Conservation (phyloP, 2,113 vertebrate species). For the Nymphicus hollandicus region DNA sequence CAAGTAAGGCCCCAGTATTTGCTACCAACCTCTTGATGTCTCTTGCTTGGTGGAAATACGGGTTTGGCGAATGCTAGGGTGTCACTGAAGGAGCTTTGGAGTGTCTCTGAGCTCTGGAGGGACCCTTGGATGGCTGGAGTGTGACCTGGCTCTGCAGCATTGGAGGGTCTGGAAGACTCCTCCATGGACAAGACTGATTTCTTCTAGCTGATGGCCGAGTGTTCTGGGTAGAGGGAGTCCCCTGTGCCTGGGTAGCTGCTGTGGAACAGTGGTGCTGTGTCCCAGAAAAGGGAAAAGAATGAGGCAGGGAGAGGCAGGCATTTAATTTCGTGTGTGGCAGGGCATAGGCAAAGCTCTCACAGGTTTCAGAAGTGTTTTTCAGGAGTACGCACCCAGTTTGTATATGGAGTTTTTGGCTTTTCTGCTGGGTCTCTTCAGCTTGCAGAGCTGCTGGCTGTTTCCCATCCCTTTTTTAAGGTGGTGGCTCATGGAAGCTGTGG, state of each 20-base stretch:
- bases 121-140: accelerated
- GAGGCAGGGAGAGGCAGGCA: background rate
- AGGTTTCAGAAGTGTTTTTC: background rate
- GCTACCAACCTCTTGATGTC: background rate
- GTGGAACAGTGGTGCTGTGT: background rate
- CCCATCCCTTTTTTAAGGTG: background rate
- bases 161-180: accelerated
- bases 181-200: background rate
- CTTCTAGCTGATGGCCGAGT: accelerated
- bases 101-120: accelerated
- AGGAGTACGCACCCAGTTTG: background rate
- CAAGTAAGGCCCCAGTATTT: background rate
- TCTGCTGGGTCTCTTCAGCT: background rate
- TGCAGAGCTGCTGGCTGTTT: background rate
- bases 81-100: background rate
- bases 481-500: background rate
- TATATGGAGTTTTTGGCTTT: background rate
- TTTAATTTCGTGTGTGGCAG: background rate
- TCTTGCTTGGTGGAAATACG: background rate
- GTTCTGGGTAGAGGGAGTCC: background rate
- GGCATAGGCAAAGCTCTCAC: accelerated
- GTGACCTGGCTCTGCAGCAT: background rate
- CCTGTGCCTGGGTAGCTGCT: background rate
- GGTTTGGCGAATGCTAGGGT: background rate
- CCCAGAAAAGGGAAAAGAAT: background rate